These are phyloP conservation scores for Cyrtorhinus lividipennis DNA, from an alignment of 1,140 invertebrate genomes.

Conservation along the genomic window DNA sequence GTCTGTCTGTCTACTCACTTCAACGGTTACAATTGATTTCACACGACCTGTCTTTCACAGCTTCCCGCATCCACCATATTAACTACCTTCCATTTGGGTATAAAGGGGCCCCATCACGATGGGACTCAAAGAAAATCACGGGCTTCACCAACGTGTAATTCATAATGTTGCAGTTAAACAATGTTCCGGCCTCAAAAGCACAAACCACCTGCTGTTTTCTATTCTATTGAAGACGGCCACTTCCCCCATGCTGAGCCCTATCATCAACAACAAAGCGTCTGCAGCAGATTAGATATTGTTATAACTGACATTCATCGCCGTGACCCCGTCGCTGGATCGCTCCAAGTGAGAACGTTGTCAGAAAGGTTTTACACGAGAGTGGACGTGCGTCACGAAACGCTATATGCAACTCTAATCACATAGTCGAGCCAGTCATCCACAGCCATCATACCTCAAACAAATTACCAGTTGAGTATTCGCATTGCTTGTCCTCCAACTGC, in stretches of 20 bases:
- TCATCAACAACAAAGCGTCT: neutral
- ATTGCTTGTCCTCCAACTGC: no score
- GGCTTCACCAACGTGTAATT: neutral
- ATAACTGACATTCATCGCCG: neutral
- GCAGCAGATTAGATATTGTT: conserved; percentile 5
- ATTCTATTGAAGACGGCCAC: neutral
- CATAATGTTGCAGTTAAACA: conserved; percentile 8
- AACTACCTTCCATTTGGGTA: conserved; percentile 8
- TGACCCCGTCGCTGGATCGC: neutral
- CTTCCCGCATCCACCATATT: conserved; percentile 1
- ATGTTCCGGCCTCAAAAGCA: neutral
- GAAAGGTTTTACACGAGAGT: no score
- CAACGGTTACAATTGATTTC: conserved; percentile 6
- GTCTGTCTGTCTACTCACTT: conserved; percentile 6
- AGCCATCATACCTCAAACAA: no score
- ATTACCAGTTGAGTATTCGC: no score
- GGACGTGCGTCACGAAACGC: no score
- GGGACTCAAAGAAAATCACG: neutral
- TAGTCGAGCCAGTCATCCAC: no score
- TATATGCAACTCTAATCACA: no score
- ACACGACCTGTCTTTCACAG: conserved; percentile 8
- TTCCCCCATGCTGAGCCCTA: neutral
- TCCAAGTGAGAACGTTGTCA: neutral
- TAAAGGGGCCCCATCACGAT: neutral
- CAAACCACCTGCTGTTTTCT: conserved; percentile 3